Conservation (phyloP, 2,888 invertebrate species). For the Elmis aenea region DNA sequence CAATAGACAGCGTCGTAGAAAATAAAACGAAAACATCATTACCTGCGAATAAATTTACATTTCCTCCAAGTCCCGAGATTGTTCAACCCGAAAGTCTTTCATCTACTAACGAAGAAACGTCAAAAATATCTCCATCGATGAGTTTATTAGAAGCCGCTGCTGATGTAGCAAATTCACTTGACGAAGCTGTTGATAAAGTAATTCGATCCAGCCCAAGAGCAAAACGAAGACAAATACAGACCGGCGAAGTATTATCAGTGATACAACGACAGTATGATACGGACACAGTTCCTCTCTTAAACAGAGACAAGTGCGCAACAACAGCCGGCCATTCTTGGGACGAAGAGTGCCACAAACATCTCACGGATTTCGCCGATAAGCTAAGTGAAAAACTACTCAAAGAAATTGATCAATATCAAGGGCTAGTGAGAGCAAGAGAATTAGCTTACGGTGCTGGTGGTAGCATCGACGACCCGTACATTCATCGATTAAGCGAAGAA, state of each 20-base stretch:
- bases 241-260: slow-evolving; percentile 46
- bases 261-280: slow-evolving; percentile 28
- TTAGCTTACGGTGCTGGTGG: slow-evolving; percentile 28
- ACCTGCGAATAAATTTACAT: slow-evolving; percentile 17
- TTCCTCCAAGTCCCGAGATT: slow-evolving; percentile 14
- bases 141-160: slow-evolving; percentile 62
- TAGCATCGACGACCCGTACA: slow-evolving; percentile 58
- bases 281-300: slow-evolving; percentile 35
- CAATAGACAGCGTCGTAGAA: slow-evolving; percentile 67
- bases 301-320: slow-evolving; percentile 16
- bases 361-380: slow-evolving; percentile 76
- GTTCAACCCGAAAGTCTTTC: too few relatives aligned
- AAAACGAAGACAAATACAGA: slow-evolving; percentile 51
- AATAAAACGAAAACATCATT: slow-evolving; percentile 13
- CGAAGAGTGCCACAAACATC: slow-evolving; percentile 63
- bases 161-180: slow-evolving; percentile 59
- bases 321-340: slow-evolving; percentile 48
- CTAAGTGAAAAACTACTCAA: slow-evolving; percentile 75
- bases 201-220: slow-evolving; percentile 59
- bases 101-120: slow-evolving; percentile 10
- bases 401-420: slow-evolving; percentile 63
- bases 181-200: slow-evolving; percentile 64
- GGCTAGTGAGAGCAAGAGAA: slow-evolving; percentile 48
- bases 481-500: slow-evolving; percentile 56
- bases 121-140: slow-evolving; percentile 35